These are phyloP conservation scores for Adelosebastes latens DNA, from an alignment of 2,797 vertebrate genomes.

Conservation along the genomic window DNA sequence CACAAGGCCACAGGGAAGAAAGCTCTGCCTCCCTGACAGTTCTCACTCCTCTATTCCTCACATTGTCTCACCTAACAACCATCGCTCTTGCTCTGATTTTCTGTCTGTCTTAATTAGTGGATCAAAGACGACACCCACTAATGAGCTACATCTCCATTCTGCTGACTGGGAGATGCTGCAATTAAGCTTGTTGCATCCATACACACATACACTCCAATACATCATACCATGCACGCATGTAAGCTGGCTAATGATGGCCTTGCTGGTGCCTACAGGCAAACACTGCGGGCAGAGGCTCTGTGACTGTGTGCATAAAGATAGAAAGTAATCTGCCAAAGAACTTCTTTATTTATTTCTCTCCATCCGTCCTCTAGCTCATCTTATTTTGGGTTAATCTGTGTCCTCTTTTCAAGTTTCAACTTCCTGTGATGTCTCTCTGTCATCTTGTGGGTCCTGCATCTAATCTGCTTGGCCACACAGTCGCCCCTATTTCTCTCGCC, in stretches of 20 bases:
- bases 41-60: slow-evolving; percentile 7
- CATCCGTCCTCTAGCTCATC: neutral
- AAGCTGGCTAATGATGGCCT: slow-evolving; percentile 33
- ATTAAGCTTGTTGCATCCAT: slow-evolving; percentile 48
- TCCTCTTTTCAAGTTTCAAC: slow-evolving; percentile 9
- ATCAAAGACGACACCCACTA: slow-evolving; percentile 29
- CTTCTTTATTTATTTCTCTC: slow-evolving; percentile 12
- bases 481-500: slow-evolving; percentile 2
- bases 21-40: neutral
- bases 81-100: neutral
- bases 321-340: slow-evolving; percentile 4
- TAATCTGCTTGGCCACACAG: slow-evolving; percentile 3
- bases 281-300: neutral
- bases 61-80: neutral
- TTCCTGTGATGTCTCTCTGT: slow-evolving; percentile 3
- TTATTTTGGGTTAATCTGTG: neutral
- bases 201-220: slow-evolving; percentile 1
- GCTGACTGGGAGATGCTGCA: slow-evolving; percentile 44
- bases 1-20: slow-evolving; percentile 25
- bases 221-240: slow-evolving; percentile 11
- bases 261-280: slow-evolving; percentile 7
- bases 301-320: neutral
- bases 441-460: slow-evolving; percentile 8
- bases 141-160: slow-evolving; percentile 54
- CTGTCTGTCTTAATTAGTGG: slow-evolving; percentile 42